phyloP scores from a whole-genome alignment of 2,113 vertebrate genomes.

The Otocyon megalotis region DNA sequence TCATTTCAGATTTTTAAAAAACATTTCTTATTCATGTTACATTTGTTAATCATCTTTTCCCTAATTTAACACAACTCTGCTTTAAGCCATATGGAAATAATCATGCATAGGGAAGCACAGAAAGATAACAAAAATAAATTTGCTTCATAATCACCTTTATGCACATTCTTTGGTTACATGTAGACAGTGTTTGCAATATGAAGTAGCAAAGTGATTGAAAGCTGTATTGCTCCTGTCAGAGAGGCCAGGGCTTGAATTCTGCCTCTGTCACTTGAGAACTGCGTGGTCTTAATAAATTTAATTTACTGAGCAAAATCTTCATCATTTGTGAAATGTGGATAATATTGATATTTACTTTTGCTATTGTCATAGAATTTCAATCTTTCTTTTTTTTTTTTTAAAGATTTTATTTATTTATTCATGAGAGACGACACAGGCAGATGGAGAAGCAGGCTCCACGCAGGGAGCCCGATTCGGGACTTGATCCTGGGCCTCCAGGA shows the following conservation, averaged over 20 bases:
- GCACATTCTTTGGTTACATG: neutral
- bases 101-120: neutral
- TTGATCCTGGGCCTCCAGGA: too few species aligned
- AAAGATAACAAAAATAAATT: neutral
- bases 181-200: neutral
- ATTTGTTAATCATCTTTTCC: conserved; percentile 14
- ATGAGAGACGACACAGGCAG: too few species aligned
- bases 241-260: neutral
- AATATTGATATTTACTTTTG: neutral
- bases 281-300: neutral
- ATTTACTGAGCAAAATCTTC: neutral
- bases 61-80: neutral
- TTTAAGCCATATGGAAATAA: neutral
- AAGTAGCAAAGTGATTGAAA: neutral
- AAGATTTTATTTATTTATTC: too few species aligned
- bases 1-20: neutral
- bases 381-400: neutral
- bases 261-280: neutral
- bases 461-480: too few species aligned
- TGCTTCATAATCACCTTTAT: neutral
- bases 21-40: neutral
- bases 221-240: neutral
- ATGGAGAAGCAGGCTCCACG: too few species aligned
- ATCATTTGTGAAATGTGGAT: conserved; percentile 3
- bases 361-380: neutral